Percentiles rank a stretch among this genome's conserved stretches.
Conservation (phyloP, 2,888 invertebrate species). For the Flexamia atlantica region DNA sequence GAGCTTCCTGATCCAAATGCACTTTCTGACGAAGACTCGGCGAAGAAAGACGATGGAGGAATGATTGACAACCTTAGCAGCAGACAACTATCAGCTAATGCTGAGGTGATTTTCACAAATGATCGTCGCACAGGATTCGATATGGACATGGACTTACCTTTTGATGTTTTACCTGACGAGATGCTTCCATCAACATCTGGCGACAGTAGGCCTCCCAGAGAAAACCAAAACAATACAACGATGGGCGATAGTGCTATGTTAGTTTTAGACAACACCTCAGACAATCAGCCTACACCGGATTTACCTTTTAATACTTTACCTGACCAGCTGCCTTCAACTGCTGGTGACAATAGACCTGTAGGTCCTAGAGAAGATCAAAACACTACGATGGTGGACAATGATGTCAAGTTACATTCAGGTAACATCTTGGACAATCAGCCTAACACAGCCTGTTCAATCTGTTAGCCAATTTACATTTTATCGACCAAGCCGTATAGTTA, state of each 20-base stretch:
- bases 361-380: background rate
- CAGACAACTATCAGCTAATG: conserved; percentile 54
- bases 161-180: conserved; percentile 53
- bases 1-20: conserved; percentile 56
- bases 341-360: background rate
- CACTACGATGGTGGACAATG: background rate
- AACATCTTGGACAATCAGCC: conserved; percentile 11
- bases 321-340: background rate
- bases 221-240: background rate
- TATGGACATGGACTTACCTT: conserved; percentile 46
- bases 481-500: background rate
- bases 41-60: conserved; percentile 62
- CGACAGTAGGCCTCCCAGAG: background rate
- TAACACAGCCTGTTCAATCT: conserved; percentile 28
- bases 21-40: conserved; percentile 64
- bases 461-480: conserved; percentile 35
- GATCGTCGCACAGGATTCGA: conserved; percentile 44
- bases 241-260: background rate
- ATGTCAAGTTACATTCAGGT: background rate
- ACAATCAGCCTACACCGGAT: background rate
- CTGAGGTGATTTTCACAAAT: conserved; percentile 49
- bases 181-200: conserved; percentile 11
- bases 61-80: conserved; percentile 55
- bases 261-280: conserved; percentile 11
- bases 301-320: conserved; percentile 12